Evolutionary conservation across 2,797 vertebrate genomes (phyloP).

Genomic region (Hoplostethus atlanticus): DNA sequence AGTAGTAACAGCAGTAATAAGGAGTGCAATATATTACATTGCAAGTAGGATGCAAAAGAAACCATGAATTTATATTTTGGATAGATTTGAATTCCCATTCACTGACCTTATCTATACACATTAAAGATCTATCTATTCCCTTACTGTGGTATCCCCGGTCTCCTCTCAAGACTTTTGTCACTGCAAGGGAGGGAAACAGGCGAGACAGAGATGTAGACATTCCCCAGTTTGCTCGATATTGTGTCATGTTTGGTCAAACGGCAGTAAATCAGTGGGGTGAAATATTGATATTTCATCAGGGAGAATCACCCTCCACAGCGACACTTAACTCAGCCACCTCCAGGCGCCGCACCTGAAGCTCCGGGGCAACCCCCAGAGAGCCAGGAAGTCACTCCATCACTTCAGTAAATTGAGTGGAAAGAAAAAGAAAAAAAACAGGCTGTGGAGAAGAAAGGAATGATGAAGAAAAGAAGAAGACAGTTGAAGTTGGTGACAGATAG

Average conservation of each 20-base stretch:
- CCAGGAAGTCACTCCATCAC: slow-evolving; percentile 61
- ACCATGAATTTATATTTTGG: too few species aligned
- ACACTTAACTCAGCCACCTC: slow-evolving; percentile 72
- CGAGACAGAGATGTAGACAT: slow-evolving; percentile 42
- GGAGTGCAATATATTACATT: too few species aligned
- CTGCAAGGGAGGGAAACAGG: slow-evolving; percentile 32
- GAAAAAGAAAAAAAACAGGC: slow-evolving; percentile 9
- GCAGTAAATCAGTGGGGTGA: slow-evolving; percentile 70
- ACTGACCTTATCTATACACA: too few species aligned
- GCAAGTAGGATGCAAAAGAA: too few species aligned
- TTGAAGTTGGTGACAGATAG: neutral
- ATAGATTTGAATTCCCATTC: too few species aligned
- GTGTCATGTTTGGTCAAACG: slow-evolving; percentile 78
- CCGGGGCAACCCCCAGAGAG: slow-evolving; percentile 49
- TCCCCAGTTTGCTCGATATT: slow-evolving; percentile 62
- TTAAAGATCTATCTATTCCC: neutral
- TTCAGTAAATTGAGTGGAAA: slow-evolving; percentile 69
- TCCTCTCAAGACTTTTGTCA: slow-evolving; percentile 22
- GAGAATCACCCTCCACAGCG: slow-evolving; percentile 58
- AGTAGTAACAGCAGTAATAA: too few species aligned
- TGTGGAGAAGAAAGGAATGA: slow-evolving; percentile 20
- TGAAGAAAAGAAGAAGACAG: slow-evolving; percentile 15
- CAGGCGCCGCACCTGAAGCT: slow-evolving; percentile 59
- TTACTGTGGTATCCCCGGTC: neutral
- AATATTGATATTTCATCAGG: slow-evolving; percentile 81